Conservation (phyloP, 64 coral and sea anemone genomes). For the Porites lutea region DNA sequence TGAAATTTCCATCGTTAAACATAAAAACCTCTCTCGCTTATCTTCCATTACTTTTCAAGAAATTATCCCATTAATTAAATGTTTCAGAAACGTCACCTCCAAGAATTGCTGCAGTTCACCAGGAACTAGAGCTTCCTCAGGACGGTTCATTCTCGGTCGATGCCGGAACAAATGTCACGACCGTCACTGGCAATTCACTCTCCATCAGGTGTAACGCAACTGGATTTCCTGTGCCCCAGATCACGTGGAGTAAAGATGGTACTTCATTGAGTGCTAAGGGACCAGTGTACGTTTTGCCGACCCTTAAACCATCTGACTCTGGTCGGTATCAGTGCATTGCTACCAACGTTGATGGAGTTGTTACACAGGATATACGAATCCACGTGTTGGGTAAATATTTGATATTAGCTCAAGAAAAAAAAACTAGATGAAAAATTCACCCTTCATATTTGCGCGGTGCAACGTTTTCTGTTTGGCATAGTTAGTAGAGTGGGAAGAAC, state of each 20-base stretch:
- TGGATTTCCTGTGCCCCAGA: conserved; percentile 37
- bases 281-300: not conserved
- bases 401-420: not conserved
- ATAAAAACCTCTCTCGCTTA: too few species aligned
- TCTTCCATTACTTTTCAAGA: not conserved
- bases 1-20: too few species aligned
- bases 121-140: conserved; percentile 10
- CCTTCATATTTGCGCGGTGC: too few species aligned
- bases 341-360: conserved; percentile 40
- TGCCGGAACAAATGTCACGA: conserved; percentile 40
- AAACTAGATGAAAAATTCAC: too few species aligned
- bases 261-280: conserved; percentile 1
- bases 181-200: conserved; percentile 46
- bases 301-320: not conserved
- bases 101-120: not conserved
- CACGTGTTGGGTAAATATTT: conserved; percentile 44
- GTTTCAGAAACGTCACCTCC: conserved; percentile 23
- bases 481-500: too few species aligned
- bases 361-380: conserved; percentile 8
- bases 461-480: too few species aligned
- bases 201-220: conserved; percentile 60
- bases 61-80: not conserved
- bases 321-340: conserved; percentile 59
- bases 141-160: conserved; percentile 23
- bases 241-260: conserved; percentile 56